Percentiles rank a stretch among this genome's conserved stretches.
phyloP scores from a whole-genome alignment of 2,113 vertebrate species.

The Lophura nycthemera region DNA sequence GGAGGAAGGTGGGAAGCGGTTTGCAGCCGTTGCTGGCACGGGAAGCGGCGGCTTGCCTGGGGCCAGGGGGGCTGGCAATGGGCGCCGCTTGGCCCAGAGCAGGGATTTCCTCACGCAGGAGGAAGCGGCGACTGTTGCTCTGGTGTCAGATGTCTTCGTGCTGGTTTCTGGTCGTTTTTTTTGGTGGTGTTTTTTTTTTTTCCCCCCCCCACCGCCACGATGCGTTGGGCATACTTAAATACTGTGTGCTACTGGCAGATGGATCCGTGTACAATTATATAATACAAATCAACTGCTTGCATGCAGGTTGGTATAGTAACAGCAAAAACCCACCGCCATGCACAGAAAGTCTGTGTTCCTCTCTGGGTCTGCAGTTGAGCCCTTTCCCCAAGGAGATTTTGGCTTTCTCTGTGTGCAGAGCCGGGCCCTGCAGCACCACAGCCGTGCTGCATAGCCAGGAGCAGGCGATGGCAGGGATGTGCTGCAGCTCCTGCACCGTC shows the following conservation, averaged over 20 bases:
- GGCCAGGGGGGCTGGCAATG: not conserved
- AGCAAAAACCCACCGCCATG: not conserved
- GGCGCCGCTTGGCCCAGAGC: conserved; percentile 27
- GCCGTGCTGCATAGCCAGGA: too few species aligned
- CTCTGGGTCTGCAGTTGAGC: not conserved
- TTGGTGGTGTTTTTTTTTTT: not conserved
- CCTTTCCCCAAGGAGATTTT: not conserved
- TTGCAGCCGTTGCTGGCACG: not conserved
- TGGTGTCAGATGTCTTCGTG: conserved; percentile 53
- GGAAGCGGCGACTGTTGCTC: conserved; percentile 61
- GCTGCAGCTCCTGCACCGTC: not conserved
- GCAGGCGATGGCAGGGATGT: not conserved
- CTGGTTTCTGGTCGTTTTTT: conserved; percentile 2
- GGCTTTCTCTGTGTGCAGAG: not conserved
- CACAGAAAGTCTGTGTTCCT: not conserved
- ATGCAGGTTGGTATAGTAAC: conserved; percentile 57
- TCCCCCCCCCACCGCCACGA: not conserved
- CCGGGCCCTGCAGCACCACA: not conserved
- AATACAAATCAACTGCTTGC: conserved; percentile 15
- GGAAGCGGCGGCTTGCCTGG: conserved; percentile 41
- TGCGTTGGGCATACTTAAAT: not conserved
- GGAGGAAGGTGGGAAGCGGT: not conserved
- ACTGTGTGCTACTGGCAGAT: not conserved
- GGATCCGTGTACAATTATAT: conserved; percentile 19
- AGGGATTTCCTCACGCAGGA: conserved; percentile 49